These are phyloP conservation scores for Labrus mixtus DNA, from an alignment of 2,113 vertebrate genomes.

Conservation along the genomic window DNA sequence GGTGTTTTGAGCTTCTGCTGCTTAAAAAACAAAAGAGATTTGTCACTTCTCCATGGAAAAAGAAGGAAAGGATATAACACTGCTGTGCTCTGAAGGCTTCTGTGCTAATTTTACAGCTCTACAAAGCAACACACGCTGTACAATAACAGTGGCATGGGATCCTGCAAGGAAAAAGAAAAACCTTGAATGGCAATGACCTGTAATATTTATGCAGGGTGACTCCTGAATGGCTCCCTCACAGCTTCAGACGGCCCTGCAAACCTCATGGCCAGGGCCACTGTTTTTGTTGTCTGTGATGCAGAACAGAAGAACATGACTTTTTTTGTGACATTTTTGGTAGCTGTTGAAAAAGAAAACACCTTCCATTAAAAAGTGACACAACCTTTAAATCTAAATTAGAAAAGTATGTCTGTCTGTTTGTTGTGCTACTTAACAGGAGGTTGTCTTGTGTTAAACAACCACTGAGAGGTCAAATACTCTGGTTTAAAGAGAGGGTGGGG, in stretches of 20 bases:
- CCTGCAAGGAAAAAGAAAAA: conserved; percentile 60
- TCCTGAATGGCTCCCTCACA: conserved; percentile 40
- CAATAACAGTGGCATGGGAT: conserved; percentile 53
- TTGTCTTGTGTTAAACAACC: neutral
- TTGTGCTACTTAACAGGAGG: conserved; percentile 2
- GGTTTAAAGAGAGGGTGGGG: conserved; percentile 11
- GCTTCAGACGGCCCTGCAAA: conserved; percentile 21
- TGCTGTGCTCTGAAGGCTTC: neutral
- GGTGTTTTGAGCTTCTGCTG: neutral
- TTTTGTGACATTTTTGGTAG: conserved; percentile 15
- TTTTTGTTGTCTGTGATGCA: conserved; percentile 65
- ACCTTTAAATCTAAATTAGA: conserved; percentile 1
- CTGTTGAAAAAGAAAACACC: conserved; percentile 10
- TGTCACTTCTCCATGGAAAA: conserved; percentile 18
- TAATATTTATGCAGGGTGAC: conserved; percentile 53
- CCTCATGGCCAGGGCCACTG: conserved; percentile 34
- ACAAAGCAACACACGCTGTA: conserved; percentile 25
- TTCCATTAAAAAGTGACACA: neutral
- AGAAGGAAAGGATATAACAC: conserved; percentile 32
- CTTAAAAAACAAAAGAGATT: neutral
- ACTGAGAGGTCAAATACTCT: conserved; percentile 26
- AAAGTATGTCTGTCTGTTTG: neutral
- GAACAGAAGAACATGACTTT: conserved; percentile 59
- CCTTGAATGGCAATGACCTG: conserved; percentile 53
- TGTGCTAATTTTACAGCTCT: conserved; percentile 32